Evolutionary conservation across 2,113 vertebrate genomes (phyloP).

Genomic region (Gymnocephalus cernua): DNA sequence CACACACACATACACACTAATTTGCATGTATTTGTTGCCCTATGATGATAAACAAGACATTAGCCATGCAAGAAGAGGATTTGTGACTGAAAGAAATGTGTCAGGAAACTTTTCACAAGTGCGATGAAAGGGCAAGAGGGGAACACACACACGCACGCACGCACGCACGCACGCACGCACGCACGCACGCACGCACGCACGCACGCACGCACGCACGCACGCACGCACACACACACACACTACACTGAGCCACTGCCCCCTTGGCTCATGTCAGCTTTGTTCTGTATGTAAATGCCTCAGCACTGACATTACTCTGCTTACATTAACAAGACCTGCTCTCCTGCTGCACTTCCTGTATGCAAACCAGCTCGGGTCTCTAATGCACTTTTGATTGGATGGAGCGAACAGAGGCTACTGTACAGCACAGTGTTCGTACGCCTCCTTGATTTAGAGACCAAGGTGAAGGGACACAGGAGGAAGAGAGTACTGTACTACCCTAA

Average conservation of each 20-base stretch:
- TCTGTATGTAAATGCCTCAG: constrained; percentile 75
- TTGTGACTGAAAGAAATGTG: constrained; percentile 26
- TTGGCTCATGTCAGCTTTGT: constrained; percentile 73
- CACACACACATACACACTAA: constrained; percentile 1
- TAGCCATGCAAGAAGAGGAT: constrained; percentile 82
- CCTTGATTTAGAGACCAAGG: constrained; percentile 17
- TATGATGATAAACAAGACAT: constrained; percentile 81
- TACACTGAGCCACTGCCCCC: background rate
- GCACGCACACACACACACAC: background rate
- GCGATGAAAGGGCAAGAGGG: constrained; percentile 51
- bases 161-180: background rate
- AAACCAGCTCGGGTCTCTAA: constrained; percentile 15
- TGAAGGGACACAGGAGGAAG: background rate
- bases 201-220: background rate
- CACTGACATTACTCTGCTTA: constrained; percentile 58
- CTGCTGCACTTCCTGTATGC: constrained; percentile 44
- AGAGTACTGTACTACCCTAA: background rate
- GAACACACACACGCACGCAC: background rate
- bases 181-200: background rate
- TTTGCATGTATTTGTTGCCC: constrained; percentile 76
- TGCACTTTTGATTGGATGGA: constrained; percentile 35
- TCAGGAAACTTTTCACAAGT: constrained; percentile 79
- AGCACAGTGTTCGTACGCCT: background rate
- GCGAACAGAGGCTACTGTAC: constrained; percentile 1
- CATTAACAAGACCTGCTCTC: constrained; percentile 13